phyloP scores from a whole-genome alignment of 2,797 vertebrate species.

The Tympanoctomys barrerae region DNA sequence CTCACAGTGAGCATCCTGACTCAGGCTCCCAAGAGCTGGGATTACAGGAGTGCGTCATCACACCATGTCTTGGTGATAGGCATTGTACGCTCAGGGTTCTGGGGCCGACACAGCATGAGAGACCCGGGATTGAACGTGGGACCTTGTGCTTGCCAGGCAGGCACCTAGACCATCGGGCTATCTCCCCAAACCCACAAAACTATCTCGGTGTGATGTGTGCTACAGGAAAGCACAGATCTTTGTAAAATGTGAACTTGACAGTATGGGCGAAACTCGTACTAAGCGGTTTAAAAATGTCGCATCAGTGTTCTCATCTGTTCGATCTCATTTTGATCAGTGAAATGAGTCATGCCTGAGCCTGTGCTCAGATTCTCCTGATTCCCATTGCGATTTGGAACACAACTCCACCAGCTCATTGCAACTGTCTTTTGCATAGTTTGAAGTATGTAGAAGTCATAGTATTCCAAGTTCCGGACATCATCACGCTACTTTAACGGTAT shows the following conservation, averaged over 20 bases:
- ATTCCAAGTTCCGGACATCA: constrained; percentile 54
- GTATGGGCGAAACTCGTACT: background rate
- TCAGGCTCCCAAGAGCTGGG: too few relatives aligned
- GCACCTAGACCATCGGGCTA: too few relatives aligned
- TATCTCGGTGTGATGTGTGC: background rate
- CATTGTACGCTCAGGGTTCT: too few relatives aligned
- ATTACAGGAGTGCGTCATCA: too few relatives aligned
- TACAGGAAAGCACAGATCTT: background rate
- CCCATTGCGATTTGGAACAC: constrained; percentile 3
- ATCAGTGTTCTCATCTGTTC: background rate
- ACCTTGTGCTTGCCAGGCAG: too few relatives aligned
- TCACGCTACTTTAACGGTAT: constrained; percentile 69
- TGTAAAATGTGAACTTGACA: background rate
- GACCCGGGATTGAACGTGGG: too few relatives aligned
- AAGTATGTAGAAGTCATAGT: background rate
- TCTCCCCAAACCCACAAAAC: background rate
- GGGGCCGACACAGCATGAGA: too few relatives aligned
- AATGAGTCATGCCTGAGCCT: background rate
- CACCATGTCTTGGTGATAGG: too few relatives aligned
- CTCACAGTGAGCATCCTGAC: too few relatives aligned
- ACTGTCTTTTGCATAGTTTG: constrained; percentile 64
- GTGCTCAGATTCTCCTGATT: background rate
- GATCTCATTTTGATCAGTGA: constrained; percentile 18
- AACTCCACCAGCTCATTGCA: background rate
- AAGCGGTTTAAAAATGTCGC: background rate